Percentiles rank a stretch among this genome's conserved stretches.
Evolutionary conservation across 1,140 invertebrate genomes (phyloP).

Genomic region (Episyrphus balteatus): DNA sequence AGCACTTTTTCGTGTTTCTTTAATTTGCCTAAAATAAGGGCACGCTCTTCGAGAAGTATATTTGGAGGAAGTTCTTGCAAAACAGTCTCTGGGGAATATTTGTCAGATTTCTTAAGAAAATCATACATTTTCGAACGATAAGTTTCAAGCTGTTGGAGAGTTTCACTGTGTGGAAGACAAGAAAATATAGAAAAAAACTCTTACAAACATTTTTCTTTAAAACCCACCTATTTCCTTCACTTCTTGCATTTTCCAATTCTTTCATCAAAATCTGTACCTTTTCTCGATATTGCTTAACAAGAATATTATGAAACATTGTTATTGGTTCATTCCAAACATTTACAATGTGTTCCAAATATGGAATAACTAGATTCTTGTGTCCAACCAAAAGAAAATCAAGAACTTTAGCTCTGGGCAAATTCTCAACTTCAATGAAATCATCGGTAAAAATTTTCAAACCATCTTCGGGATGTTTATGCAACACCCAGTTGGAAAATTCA

Average conservation of each 20-base stretch:
- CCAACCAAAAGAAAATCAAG: constrained; percentile 77
- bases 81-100: constrained; percentile 81
- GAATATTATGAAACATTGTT: constrained; percentile 77
- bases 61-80: constrained; percentile 79
- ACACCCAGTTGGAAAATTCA: constrained; percentile 89
- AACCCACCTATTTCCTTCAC: neutral
- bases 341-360: constrained; percentile 92
- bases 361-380: constrained; percentile 71
- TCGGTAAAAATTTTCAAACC: constrained; percentile 92
- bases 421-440: constrained; percentile 78
- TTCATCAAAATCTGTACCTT: constrained; percentile 34
- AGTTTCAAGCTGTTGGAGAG: constrained; percentile 1
- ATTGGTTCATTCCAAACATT: constrained; percentile 79
- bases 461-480: constrained; percentile 75
- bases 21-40: constrained; percentile 79
- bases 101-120: constrained; percentile 72
- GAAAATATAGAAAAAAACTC: neutral
- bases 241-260: constrained; percentile 12
- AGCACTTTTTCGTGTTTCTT: constrained; percentile 87
- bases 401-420: constrained; percentile 75
- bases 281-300: constrained; percentile 77
- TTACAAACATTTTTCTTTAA: neutral
- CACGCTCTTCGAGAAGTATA: constrained; percentile 82
- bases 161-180: neutral
- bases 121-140: constrained; percentile 59